phyloP scores from a whole-genome alignment of 1,140 invertebrate species.

The Dinoponera quadriceps region DNA sequence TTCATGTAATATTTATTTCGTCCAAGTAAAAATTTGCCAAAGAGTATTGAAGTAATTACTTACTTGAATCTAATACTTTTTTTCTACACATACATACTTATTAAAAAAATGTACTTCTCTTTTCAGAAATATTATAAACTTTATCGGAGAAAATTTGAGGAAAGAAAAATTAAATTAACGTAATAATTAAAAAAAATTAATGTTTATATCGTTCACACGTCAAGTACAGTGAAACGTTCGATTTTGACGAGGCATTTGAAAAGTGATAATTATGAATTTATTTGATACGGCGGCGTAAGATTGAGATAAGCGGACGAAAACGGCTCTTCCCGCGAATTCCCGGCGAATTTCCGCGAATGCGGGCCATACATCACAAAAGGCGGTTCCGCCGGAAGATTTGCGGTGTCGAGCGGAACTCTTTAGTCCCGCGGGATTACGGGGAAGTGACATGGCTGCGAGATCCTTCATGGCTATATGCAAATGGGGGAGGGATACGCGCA shows the following conservation, averaged over 20 bases:
- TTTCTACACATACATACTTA: no score
- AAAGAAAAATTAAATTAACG: no score
- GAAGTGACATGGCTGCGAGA: constrained; percentile 48
- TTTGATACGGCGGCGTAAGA: not conserved
- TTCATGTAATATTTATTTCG: no score
- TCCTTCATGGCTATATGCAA: constrained; percentile 49
- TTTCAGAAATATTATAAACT: no score
- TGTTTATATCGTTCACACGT: not conserved
- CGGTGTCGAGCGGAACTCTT: constrained; percentile 41
- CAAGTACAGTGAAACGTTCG: not conserved
- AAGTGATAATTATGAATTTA: constrained; percentile 1
- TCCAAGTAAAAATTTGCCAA: no score
- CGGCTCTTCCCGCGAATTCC: not conserved
- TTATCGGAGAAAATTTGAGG: no score
- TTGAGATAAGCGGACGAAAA: not conserved
- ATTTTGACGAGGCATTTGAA: not conserved
- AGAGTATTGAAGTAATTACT: no score
- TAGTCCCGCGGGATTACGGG: constrained; percentile 39
- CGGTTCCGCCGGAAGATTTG: constrained; percentile 24
- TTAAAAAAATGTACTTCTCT: no score
- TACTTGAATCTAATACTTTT: no score
- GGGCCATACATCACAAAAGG: not conserved
- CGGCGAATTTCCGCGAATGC: constrained; percentile 11
- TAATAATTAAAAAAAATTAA: no score
- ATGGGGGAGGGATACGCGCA: constrained; percentile 47